phyloP scores from a whole-genome alignment of 2,888 invertebrate genomes.

The Cosmorhoe ocellata region DNA sequence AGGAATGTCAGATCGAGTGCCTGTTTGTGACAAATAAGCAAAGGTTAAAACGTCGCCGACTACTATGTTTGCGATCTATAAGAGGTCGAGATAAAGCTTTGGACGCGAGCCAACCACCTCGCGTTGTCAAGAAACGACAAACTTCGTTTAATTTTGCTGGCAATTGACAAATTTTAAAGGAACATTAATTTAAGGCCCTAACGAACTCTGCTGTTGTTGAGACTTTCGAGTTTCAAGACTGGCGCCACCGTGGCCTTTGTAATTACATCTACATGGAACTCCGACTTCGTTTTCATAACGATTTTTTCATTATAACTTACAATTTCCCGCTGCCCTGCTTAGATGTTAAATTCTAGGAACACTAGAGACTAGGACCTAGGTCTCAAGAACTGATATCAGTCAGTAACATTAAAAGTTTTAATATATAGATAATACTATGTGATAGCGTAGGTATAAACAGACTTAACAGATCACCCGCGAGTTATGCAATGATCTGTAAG shows the following conservation, averaged over 20 bases:
- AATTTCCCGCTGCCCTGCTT: no score
- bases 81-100: conserved; percentile 46
- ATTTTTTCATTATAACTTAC: no score
- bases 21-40: background rate
- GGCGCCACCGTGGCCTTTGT: conserved; percentile 51
- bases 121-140: conserved; percentile 58
- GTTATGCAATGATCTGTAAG: no score
- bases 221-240: conserved; percentile 50
- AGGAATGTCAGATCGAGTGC: no score
- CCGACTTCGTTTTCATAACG: no score
- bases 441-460: no score
- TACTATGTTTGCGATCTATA: conserved; percentile 26
- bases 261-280: conserved; percentile 48
- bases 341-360: no score
- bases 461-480: no score
- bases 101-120: conserved; percentile 60
- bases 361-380: no score
- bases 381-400: no score
- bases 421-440: no score
- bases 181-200: conserved; percentile 68
- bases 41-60: background rate
- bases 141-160: conserved; percentile 61
- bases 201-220: conserved; percentile 57
- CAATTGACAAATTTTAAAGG: conserved; percentile 67
- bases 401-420: no score